A percentile compares a stretch with the other conserved stretches of the same genome.
Conservation (phyloP, 37 sponge, comb jelly and placozoan genomes). For the Crambe crambe region DNA sequence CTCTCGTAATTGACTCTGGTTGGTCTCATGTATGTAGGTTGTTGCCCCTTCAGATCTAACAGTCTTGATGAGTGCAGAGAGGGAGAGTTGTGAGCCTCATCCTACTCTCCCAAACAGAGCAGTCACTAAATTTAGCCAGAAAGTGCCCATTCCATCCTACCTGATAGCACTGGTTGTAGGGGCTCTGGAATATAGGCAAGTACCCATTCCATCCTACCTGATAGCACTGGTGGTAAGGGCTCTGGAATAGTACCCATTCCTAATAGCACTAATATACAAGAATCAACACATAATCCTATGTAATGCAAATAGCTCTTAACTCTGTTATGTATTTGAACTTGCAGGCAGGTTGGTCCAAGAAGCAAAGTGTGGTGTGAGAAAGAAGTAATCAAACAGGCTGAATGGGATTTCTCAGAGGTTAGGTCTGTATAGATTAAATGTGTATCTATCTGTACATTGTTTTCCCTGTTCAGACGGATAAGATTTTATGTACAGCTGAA, state of each 20-base stretch:
- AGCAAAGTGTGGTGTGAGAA: constrained; percentile 89
- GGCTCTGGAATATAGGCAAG: constrained; percentile 75
- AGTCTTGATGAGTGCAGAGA: constrained; percentile 89
- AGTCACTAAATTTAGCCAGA: constrained; percentile 55
- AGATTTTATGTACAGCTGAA: constrained; percentile 83
- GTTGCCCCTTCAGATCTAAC: constrained; percentile 65
- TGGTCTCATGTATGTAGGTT: no score
- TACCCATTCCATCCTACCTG: constrained; percentile 93
- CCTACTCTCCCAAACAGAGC: neutral
- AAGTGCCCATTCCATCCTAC: constrained; percentile 91
- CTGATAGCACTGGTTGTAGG: constrained; percentile 87
- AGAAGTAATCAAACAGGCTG: constrained; percentile 72
- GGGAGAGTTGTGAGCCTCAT: constrained; percentile 7
- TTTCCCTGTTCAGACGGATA: constrained; percentile 61
- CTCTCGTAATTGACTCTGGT: no score
- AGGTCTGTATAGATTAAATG: neutral
- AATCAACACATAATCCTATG: neutral
- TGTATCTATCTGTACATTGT: neutral
- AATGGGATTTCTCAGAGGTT: constrained; percentile 86
- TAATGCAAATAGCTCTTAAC: neutral
- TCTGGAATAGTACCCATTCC: constrained; percentile 81
- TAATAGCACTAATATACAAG: constrained; percentile 76
- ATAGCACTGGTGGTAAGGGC: constrained; percentile 82
- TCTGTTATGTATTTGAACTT: no score
- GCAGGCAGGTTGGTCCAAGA: constrained; percentile 64